Evolutionary conservation across 2,797 vertebrate genomes (phyloP).

Genomic region (Fistularia commersonii): DNA sequence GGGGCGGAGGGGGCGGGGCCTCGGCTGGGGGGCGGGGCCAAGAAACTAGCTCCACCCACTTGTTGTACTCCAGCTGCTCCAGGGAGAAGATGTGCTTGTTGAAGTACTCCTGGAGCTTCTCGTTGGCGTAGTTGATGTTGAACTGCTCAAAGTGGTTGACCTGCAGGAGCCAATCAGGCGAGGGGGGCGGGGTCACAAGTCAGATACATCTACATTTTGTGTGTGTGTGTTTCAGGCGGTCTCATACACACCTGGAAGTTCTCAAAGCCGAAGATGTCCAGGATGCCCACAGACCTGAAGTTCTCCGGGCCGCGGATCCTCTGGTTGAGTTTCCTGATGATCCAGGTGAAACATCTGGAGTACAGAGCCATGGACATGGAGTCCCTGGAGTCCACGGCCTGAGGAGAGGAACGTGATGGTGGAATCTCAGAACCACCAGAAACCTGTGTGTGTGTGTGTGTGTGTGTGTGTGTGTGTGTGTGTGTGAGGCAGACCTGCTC

Average conservation of each 20-base stretch:
- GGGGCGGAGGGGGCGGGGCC: too few relatives aligned
- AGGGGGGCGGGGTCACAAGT: background rate
- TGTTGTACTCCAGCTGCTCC: constrained; percentile 96
- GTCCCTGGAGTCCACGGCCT: constrained; percentile 95
- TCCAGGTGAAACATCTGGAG: constrained; percentile 94
- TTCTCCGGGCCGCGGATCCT: constrained; percentile 89
- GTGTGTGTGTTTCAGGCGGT: background rate
- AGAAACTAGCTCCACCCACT: constrained; percentile 52
- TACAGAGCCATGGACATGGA: constrained; percentile 98
- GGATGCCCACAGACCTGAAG: constrained; percentile 92
- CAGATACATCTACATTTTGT: background rate
- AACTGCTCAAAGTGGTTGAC: constrained; percentile 97
- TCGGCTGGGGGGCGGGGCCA: too few relatives aligned
- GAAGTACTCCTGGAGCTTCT: constrained; percentile 98
- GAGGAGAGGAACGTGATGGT: constrained; percentile 9
- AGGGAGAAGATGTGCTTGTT: constrained; percentile 99
- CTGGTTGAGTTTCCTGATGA: constrained; percentile 89
- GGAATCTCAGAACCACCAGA: too few relatives aligned
- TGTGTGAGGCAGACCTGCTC: constrained; percentile 87
- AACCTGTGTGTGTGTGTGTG: too few relatives aligned
- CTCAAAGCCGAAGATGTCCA: constrained; percentile 99
- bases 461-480: too few relatives aligned
- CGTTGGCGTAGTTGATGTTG: constrained; percentile 99
- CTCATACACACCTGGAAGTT: constrained; percentile 87
- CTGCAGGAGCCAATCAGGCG: constrained; percentile 51